phyloP scores from a whole-genome alignment of 2,113 vertebrate genomes.

The Pseudopodoces humilis region DNA sequence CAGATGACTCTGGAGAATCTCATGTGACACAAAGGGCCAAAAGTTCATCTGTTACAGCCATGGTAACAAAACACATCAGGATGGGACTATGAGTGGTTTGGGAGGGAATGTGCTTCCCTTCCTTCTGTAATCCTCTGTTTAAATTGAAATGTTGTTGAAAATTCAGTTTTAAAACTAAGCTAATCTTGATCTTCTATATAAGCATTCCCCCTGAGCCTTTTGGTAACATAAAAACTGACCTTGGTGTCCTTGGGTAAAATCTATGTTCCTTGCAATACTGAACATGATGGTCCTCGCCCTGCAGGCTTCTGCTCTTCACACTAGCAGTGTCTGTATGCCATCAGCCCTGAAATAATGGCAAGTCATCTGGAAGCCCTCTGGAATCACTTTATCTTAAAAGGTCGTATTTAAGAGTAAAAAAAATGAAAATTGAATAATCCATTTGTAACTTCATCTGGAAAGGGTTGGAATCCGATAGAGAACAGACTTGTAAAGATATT shows the following conservation, averaged over 20 bases:
- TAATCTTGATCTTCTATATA: neutral
- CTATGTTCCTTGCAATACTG: conserved; percentile 1
- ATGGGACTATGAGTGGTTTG: neutral
- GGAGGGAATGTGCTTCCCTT: neutral
- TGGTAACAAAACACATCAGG: neutral
- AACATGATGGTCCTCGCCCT: neutral
- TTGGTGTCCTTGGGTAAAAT: conserved; percentile 1
- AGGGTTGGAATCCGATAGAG: neutral
- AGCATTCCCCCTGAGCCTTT: neutral
- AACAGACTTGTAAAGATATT: conserved; percentile 7
- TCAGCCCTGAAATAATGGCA: conserved; percentile 1
- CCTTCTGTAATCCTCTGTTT: neutral
- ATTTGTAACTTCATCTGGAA: conserved; percentile 54
- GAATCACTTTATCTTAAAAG: conserved; percentile 45
- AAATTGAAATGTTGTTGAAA: neutral
- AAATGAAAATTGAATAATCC: neutral
- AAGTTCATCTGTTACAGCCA: neutral
- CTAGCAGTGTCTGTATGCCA: neutral
- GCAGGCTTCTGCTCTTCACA: conserved; percentile 13
- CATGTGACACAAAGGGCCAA: neutral
- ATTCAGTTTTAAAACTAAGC: neutral
- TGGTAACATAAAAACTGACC: neutral
- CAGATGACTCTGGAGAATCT: neutral
- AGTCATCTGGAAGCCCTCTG: conserved; percentile 50
- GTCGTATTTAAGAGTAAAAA: neutral